phyloP scores from a whole-genome alignment of 2,113 vertebrate species.

The Dunckerocampus dactyliophorus region DNA sequence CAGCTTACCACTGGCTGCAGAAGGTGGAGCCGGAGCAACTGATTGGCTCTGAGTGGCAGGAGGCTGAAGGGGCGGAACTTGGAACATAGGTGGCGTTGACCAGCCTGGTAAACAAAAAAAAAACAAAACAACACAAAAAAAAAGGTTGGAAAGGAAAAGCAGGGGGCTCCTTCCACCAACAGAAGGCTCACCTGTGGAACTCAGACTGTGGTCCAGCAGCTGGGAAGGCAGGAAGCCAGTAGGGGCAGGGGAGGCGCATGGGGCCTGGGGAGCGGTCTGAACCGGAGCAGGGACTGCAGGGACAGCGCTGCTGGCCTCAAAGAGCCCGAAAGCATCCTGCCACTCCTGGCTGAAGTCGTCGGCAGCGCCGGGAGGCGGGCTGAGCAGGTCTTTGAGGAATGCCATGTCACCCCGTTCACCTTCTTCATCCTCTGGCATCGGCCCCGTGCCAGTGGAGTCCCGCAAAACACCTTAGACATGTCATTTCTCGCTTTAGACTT shows the following conservation, averaged over 20 bases:
- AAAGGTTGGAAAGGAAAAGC: neutral
- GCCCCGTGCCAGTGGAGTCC: constrained; percentile 13
- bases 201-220: constrained; percentile 81
- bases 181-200: constrained; percentile 63
- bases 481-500: no score
- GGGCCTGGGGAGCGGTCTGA: constrained; percentile 30
- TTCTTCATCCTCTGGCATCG: constrained; percentile 61
- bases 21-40: constrained; percentile 54
- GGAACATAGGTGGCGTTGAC: constrained; percentile 73
- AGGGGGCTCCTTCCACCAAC: constrained; percentile 6
- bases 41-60: constrained; percentile 59
- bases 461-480: constrained; percentile 24
- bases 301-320: constrained; percentile 37
- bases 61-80: constrained; percentile 67
- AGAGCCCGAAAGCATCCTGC: constrained; percentile 70
- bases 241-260: constrained; percentile 55
- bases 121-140: neutral
- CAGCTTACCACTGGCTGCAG: constrained; percentile 59
- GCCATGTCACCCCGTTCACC: constrained; percentile 75
- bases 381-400: constrained; percentile 78
- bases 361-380: constrained; percentile 50
- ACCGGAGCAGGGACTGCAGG: neutral
- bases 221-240: constrained; percentile 81
- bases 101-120: constrained; percentile 61
- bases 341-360: constrained; percentile 68